phyloP scores from a whole-genome alignment of 2,888 invertebrate species.

The Tenthredo notha region DNA sequence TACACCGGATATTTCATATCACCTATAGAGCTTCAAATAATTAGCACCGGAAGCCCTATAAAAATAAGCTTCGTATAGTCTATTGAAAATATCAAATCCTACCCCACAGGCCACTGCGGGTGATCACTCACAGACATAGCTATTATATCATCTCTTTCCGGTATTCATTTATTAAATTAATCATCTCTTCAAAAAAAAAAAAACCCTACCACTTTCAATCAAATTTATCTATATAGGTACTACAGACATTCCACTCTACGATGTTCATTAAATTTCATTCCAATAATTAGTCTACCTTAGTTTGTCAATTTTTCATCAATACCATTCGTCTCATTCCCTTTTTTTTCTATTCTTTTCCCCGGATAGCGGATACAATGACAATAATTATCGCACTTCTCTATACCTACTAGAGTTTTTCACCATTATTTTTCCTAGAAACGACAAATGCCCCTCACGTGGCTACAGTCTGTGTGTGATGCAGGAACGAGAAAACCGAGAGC shows the following conservation, averaged over 20 bases:
- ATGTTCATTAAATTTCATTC: neutral
- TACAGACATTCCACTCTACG: neutral
- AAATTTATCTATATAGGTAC: neutral
- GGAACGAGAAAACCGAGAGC: neutral
- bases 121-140: neutral
- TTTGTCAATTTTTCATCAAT: neutral
- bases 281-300: neutral
- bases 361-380: neutral
- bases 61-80: conserved; percentile 42
- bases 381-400: neutral
- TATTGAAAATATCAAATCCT: conserved; percentile 44
- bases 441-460: neutral
- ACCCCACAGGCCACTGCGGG: neutral
- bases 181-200: neutral
- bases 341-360: neutral
- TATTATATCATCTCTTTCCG: neutral
- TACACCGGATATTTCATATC: neutral
- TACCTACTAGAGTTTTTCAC: neutral
- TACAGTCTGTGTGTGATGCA: neutral
- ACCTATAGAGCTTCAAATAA: conserved; percentile 40
- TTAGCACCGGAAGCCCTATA: conserved; percentile 45
- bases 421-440: neutral
- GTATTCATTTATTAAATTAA: conserved; percentile 34
- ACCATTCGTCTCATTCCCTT: neutral
- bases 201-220: neutral